phyloP scores from a whole-genome alignment of 2,797 vertebrate species.

The Gadopsis marmoratus region DNA sequence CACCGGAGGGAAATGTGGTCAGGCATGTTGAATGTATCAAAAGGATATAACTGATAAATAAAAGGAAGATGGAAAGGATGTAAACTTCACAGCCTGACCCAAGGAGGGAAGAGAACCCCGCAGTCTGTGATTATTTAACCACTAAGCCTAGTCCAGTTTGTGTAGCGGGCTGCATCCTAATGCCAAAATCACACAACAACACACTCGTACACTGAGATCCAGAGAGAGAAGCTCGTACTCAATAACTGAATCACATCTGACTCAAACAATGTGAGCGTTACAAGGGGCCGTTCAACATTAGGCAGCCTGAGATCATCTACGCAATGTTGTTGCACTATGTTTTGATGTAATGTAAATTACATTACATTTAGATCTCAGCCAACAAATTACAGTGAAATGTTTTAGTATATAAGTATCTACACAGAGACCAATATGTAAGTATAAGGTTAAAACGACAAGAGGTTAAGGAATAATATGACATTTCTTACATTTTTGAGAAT shows the following conservation, averaged over 20 bases:
- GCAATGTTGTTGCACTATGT: neutral
- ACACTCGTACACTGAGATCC: constrained; percentile 3
- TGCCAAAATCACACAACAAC: constrained; percentile 58
- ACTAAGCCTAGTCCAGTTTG: constrained; percentile 64
- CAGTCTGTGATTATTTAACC: constrained; percentile 79
- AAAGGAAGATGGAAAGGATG: constrained; percentile 82
- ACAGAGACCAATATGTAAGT: neutral
- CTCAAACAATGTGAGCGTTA: constrained; percentile 34
- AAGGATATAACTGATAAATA: constrained; percentile 80
- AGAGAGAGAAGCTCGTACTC: neutral
- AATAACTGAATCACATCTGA: constrained; percentile 34
- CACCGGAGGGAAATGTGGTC: constrained; percentile 81
- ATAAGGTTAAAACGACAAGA: neutral
- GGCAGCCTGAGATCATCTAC: constrained; percentile 20
- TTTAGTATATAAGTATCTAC: neutral
- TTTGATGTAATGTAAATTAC: neutral
- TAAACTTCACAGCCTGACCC: constrained; percentile 80
- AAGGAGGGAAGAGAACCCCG: constrained; percentile 75
- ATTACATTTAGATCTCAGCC: neutral
- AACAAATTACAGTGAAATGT: neutral
- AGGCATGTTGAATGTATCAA: constrained; percentile 76
- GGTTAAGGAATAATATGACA: neutral
- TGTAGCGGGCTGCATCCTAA: constrained; percentile 70
- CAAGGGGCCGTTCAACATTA: constrained; percentile 10
- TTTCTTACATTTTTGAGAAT: neutral